Evolutionary conservation across 2,797 vertebrate species (phyloP).

Genomic region (Propithecus deckenii): DNA sequence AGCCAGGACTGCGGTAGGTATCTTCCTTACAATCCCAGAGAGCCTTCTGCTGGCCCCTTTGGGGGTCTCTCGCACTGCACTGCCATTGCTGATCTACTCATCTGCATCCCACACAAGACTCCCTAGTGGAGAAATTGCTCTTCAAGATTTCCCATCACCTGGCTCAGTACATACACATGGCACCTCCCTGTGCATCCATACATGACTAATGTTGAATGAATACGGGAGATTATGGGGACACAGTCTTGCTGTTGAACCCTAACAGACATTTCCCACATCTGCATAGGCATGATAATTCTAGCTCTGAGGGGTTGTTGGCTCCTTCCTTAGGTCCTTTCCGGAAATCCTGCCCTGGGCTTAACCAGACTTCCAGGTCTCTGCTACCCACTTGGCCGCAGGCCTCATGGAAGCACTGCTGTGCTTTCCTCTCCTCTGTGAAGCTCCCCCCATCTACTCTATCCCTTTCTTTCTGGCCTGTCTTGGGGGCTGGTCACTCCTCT

Average conservation of each 20-base stretch:
- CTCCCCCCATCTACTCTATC: background rate
- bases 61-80: background rate
- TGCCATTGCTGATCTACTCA: background rate
- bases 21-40: background rate
- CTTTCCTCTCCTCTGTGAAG: background rate
- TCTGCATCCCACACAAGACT: background rate
- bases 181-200: background rate
- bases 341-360: background rate
- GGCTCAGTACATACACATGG: background rate
- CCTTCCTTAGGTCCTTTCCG: background rate
- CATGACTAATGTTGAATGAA: background rate
- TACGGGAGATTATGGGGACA: background rate
- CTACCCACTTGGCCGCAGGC: background rate
- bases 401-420: background rate
- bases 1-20: background rate
- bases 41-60: background rate
- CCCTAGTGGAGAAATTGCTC: background rate
- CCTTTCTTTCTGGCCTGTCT: background rate
- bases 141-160: background rate
- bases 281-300: background rate
- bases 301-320: background rate
- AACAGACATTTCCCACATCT: background rate
- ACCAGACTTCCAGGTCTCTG: background rate
- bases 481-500: background rate
- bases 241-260: background rate